These are phyloP conservation scores for Neosilurus hyrtlii DNA, from an alignment of 2,797 vertebrate species.

Conservation along the genomic window DNA sequence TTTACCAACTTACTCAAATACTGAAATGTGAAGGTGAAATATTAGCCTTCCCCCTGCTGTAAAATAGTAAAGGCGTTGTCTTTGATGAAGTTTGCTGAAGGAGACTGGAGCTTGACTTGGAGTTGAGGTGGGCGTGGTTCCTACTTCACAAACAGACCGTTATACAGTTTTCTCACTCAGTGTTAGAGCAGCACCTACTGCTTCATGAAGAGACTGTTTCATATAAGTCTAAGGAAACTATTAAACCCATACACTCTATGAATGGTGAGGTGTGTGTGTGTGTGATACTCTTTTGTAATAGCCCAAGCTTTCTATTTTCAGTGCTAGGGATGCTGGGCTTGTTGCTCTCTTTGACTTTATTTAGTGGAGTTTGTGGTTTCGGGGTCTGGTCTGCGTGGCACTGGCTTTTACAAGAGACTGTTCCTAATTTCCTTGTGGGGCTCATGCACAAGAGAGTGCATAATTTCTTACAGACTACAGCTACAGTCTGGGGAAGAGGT, in stretches of 20 bases:
- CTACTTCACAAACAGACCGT: constrained; percentile 20
- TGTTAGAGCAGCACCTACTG: neutral
- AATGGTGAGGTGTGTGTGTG: neutral
- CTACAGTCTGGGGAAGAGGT: constrained; percentile 35
- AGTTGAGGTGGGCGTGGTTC: constrained; percentile 37
- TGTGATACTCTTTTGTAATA: neutral
- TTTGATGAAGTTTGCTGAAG: constrained; percentile 20
- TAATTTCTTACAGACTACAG: constrained; percentile 39
- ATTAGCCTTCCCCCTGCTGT: too few relatives aligned
- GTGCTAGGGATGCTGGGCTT: neutral
- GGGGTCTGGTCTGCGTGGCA: constrained; percentile 24
- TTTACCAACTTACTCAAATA: neutral
- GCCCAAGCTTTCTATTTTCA: neutral
- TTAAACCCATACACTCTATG: neutral
- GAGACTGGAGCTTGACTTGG: constrained; percentile 8
- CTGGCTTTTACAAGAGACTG: constrained; percentile 34
- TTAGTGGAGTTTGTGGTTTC: constrained; percentile 23
- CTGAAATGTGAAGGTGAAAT: neutral
- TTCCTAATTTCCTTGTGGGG: constrained; percentile 43
- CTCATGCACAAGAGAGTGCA: constrained; percentile 26
- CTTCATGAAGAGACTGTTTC: constrained; percentile 3
- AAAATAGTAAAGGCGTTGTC: constrained; percentile 36
- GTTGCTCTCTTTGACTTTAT: constrained; percentile 1
- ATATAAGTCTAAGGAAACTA: neutral
- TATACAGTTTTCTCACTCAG: constrained; percentile 6